Evolutionary conservation across 2,888 invertebrate species (phyloP).

Genomic region (Mesorhabditis spiculigera): DNA sequence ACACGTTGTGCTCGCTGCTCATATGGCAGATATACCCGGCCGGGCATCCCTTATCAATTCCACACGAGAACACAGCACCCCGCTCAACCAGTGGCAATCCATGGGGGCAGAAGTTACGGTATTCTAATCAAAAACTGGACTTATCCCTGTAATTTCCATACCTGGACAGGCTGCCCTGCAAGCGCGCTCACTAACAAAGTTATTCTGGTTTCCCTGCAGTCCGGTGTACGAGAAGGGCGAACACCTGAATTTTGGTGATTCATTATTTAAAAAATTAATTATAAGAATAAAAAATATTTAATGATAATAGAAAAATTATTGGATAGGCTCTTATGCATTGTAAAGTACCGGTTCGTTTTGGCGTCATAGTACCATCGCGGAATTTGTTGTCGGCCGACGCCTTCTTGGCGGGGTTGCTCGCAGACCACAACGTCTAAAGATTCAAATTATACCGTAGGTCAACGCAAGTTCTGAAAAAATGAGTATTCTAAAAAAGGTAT

Average conservation of each 20-base stretch:
- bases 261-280: not conserved
- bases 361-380: constrained; percentile 52
- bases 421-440: constrained; percentile 40
- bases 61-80: constrained; percentile 43
- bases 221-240: constrained; percentile 52
- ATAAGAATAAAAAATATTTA: no score
- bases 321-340: no score
- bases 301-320: no score
- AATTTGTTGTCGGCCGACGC: constrained; percentile 43
- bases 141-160: constrained; percentile 12
- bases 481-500: not conserved
- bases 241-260: constrained; percentile 23
- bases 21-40: constrained; percentile 55
- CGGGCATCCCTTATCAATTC: constrained; percentile 50
- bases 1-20: constrained; percentile 49
- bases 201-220: constrained; percentile 53
- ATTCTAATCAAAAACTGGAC: constrained; percentile 20
- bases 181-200: constrained; percentile 48
- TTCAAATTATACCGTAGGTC: not conserved
- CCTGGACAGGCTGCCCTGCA: constrained; percentile 44
- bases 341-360: constrained; percentile 21
- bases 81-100: constrained; percentile 49
- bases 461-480: no score
- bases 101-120: constrained; percentile 51
- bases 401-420: constrained; percentile 41